Evolutionary conservation across 1,140 invertebrate genomes (phyloP), one percentile per base, ranked within the genome.

Genomic region (Drosophila setifemur): DNA sequence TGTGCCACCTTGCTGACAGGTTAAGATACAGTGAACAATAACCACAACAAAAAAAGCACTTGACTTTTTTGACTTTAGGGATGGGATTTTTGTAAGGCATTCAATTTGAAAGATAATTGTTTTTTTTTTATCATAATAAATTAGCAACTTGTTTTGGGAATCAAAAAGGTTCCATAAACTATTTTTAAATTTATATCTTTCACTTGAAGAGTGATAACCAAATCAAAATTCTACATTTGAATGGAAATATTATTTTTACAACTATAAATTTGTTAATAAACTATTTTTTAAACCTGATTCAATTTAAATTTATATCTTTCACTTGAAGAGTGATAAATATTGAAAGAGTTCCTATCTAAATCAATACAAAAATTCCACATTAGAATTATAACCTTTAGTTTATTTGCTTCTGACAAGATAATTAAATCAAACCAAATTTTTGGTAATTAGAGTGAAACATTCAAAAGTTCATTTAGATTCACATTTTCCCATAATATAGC

Each of bases 1-100:
- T 23, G 18, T 39, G 60, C 43, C 60, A 57, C 50, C 50, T 39
- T 23, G 53, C 52, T 45, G 55, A 73, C 45, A 72, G 76, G 77
- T 82, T 72, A 67, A 72, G 58, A 42, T 40, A 68, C 75, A 73
- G 42, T 42, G 28, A 23, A 53, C 48, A 66, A 55, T 33, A 70
- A 67, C 37, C 55, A 54, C 39, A 82, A 55, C 44, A 29, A 68
- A 66, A 52, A 63, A 64, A 55, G n/a, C 68, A 33, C 33, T 52
- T 63, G 53, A 60, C 25, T 42, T 31, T 9, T 14, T 37, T 49
- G 47, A 55, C 39, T 31, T 50, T 82, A 79, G 79, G 33, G 73
- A 78, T 82, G 77, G 26, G 9, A 57, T 25, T 35, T 31, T n/a
- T n/a, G n/a, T n/a, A n/a, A n/a, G n/a, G n/a, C n/a, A n/a, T n/a